Conservation (phyloP, 2,113 vertebrate species). For the Peromyscus leucopus region DNA sequence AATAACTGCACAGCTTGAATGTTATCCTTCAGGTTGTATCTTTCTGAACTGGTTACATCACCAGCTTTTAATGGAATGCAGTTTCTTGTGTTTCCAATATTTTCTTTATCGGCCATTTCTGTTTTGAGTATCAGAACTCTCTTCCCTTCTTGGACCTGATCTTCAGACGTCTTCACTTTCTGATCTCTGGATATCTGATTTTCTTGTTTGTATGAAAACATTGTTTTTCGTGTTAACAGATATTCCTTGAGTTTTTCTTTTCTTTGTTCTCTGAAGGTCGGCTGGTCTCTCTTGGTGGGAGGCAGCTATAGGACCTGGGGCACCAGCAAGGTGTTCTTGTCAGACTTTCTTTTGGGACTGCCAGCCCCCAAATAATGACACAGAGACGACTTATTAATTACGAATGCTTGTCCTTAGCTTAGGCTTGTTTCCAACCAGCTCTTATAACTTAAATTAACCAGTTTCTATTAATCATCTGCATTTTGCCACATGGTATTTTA, state of each 20-base stretch:
- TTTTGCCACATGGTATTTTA: too few relatives aligned
- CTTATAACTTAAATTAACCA: background rate
- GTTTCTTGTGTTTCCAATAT: constrained; percentile 66
- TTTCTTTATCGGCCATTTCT: constrained; percentile 88
- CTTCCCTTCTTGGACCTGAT: constrained; percentile 69
- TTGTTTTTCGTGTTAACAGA: too few relatives aligned
- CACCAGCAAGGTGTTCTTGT: too few relatives aligned
- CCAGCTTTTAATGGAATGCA: constrained; percentile 69
- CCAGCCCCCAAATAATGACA: background rate
- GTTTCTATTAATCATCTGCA: too few relatives aligned
- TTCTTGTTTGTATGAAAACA: too few relatives aligned
- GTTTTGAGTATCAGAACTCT: constrained; percentile 67
- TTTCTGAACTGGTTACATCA: constrained; percentile 72
- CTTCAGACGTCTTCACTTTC: constrained; percentile 73
- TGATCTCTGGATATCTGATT: constrained; percentile 38
- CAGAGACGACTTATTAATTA: background rate
- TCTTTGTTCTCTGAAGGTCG: too few relatives aligned
- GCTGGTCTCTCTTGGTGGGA: too few relatives aligned
- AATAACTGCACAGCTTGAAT: constrained; percentile 45
- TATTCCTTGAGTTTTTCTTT: too few relatives aligned
- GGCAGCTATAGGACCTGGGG: too few relatives aligned
- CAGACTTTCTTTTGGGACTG: background rate
- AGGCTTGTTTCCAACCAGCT: background rate
- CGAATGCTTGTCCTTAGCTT: background rate
- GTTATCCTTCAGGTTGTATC: constrained; percentile 39